Conservation (phyloP, 2,888 invertebrate genomes). For the Lasioglossum villosulum region DNA sequence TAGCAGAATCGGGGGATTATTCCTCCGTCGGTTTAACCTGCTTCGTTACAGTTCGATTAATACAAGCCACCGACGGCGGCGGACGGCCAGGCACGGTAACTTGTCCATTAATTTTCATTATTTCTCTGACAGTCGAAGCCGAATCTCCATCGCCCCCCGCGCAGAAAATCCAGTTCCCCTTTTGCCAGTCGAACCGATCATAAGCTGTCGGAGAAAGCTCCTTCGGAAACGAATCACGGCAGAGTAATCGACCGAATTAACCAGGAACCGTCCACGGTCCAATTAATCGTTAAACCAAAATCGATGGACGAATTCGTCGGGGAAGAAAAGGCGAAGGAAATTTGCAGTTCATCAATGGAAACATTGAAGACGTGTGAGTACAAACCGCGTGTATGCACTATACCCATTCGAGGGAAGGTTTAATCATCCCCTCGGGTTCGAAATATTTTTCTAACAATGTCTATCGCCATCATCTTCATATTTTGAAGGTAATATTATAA, state of each 20-base stretch:
- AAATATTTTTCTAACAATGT: too few species aligned
- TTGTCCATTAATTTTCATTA: conserved; percentile 57
- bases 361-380: neutral
- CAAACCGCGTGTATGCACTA: neutral
- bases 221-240: neutral
- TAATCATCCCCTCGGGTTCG: too few species aligned
- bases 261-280: conserved; percentile 3
- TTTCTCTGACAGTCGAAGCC: conserved; percentile 13
- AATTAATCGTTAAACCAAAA: conserved; percentile 22
- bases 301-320: conserved; percentile 26
- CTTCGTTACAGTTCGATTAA: conserved; percentile 54
- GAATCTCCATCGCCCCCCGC: neutral
- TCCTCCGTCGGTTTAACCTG: conserved; percentile 51
- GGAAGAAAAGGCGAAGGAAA: conserved; percentile 13
- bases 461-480: too few species aligned
- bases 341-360: neutral
- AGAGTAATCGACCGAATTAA: conserved; percentile 20
- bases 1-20: conserved; percentile 53
- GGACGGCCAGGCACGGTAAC: conserved; percentile 30
- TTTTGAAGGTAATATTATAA: too few species aligned
- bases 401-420: too few species aligned
- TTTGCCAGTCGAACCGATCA: neutral
- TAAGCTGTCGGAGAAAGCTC: neutral
- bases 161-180: conserved; percentile 4
- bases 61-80: conserved; percentile 18